Conservation (phyloP, 2,113 vertebrate species). For the Fulmarus glacialis region DNA sequence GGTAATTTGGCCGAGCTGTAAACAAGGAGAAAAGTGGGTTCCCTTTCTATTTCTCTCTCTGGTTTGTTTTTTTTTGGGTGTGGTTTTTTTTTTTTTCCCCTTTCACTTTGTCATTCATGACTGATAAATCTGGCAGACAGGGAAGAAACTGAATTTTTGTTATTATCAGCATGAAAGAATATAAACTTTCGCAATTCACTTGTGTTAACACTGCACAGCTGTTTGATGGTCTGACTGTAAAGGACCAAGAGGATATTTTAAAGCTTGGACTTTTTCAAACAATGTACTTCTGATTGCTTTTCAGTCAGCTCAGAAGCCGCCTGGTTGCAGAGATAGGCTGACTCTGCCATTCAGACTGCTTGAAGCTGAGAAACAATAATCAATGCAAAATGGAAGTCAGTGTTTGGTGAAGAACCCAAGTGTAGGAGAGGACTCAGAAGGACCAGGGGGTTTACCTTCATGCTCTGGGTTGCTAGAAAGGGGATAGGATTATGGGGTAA, state of each 20-base stretch:
- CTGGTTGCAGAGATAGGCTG: background rate
- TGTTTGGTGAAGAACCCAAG: background rate
- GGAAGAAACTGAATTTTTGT: slow-evolving; percentile 27
- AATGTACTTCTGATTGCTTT: slow-evolving; percentile 54
- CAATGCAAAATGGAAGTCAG: background rate
- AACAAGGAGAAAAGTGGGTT: background rate
- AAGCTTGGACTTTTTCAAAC: slow-evolving; percentile 22
- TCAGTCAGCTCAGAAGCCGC: slow-evolving; percentile 35
- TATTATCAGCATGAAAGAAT: slow-evolving; percentile 15
- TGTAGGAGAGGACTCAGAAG: too few species aligned
- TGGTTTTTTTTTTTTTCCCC: background rate
- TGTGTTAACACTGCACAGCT: slow-evolving; percentile 38
- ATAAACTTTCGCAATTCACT: slow-evolving; percentile 1
- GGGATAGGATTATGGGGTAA: background rate
- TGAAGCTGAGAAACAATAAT: background rate
- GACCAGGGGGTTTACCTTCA: background rate
- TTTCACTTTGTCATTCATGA: background rate
- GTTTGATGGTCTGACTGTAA: slow-evolving; percentile 26
- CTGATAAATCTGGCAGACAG: slow-evolving; percentile 11
- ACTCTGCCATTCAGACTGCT: background rate
- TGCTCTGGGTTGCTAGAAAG: background rate
- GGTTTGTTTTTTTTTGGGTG: too few species aligned
- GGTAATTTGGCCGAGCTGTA: background rate
- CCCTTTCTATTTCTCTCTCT: background rate
- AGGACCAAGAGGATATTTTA: slow-evolving; percentile 39